Conservation (phyloP, 2,888 invertebrate species). For the Netelia virgata region DNA sequence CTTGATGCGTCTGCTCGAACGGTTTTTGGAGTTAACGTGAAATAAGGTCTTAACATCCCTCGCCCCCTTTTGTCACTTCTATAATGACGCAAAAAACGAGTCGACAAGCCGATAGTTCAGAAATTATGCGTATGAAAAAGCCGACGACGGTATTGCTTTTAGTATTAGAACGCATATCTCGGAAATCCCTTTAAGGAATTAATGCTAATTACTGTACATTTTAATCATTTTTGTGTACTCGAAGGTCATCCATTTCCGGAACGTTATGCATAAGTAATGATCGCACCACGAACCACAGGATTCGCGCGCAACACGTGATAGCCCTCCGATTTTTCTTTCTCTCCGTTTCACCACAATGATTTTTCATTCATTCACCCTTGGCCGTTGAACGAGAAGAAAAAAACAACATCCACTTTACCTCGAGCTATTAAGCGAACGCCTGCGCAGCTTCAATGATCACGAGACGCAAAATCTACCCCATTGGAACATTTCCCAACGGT, state of each 20-base stretch:
- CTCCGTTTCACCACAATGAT: conserved; percentile 3
- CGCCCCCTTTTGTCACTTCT: not conserved
- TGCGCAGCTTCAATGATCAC: conserved; percentile 26
- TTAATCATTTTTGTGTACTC: conserved; percentile 11
- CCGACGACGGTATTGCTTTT: not conserved
- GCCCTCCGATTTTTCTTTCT: not conserved
- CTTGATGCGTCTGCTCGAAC: conserved; percentile 23
- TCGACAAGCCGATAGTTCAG: not conserved
- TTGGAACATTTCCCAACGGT: conserved; percentile 68
- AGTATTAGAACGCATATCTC: not conserved
- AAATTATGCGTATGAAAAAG: not conserved
- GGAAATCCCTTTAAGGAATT: not conserved
- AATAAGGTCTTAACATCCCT: conserved; percentile 38
- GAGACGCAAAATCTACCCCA: conserved; percentile 33
- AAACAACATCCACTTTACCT: conserved; percentile 64
- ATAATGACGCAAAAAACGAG: not conserved
- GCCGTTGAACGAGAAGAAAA: not conserved
- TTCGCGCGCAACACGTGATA: conserved; percentile 59
- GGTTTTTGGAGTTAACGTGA: conserved; percentile 60
- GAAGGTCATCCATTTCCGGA: not conserved
- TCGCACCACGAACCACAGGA: not conserved
- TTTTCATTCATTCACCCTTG: conserved; percentile 19
- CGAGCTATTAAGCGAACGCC: conserved; percentile 23
- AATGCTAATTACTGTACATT: no score
- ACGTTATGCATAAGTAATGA: conserved; percentile 44